These are phyloP conservation scores for Cheumatopsyche charites DNA, from an alignment of 1,140 invertebrate genomes.

Conservation along the genomic window DNA sequence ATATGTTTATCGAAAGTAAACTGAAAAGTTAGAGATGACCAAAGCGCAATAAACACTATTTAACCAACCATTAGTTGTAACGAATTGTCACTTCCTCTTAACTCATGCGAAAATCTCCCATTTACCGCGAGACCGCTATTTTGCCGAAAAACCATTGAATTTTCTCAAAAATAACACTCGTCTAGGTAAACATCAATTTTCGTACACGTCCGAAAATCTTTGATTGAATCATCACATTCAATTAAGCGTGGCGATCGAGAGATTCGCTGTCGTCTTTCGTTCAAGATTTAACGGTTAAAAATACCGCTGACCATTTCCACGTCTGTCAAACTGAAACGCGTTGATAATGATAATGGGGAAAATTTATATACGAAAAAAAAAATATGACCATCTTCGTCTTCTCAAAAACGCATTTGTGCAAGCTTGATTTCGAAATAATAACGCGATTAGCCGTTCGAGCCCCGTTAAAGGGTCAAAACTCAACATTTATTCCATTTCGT, in stretches of 20 bases:
- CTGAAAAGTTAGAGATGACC: no score
- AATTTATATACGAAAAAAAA: conserved; percentile 16
- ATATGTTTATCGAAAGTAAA: no score
- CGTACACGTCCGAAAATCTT: background rate
- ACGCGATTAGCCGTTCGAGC: background rate
- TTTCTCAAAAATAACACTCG: no score
- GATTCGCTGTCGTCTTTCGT: conserved; percentile 9
- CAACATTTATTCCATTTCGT: background rate
- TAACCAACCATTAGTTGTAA: no score
- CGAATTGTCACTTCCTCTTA: no score
- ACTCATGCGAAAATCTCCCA: no score
- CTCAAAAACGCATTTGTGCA: conserved; percentile 10
- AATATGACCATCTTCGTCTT: background rate
- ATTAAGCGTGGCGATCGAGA: conserved; percentile 27
- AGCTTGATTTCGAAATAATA: conserved; percentile 26
- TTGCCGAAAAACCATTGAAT: no score
- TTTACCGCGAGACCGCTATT: no score
- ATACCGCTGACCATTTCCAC: conserved; percentile 31
- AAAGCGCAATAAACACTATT: no score
- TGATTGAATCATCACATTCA: conserved; percentile 33
- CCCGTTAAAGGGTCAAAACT: background rate
- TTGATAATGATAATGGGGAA: background rate
- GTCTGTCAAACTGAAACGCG: conserved; percentile 31
- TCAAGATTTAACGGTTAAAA: conserved; percentile 27
- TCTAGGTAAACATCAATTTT: no score